A percentile compares a stretch with the other conserved stretches of the same genome.
Conservation (phyloP, 37 sponge, comb jelly and placozoan genomes). For the Ianthella basta region DNA sequence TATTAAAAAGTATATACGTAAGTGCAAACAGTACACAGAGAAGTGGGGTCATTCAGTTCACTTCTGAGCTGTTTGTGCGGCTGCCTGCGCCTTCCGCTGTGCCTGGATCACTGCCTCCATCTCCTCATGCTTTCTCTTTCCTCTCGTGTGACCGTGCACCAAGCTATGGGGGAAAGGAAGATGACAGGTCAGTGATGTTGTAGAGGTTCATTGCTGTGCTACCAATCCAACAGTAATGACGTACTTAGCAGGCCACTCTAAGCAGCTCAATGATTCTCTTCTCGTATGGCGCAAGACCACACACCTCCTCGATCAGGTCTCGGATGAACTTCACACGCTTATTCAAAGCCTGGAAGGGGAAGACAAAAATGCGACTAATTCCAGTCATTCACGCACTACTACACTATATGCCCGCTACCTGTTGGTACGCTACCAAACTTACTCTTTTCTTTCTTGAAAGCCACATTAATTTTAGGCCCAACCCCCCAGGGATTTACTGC, state of each 20-base stretch:
- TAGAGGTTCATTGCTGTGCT: constrained; percentile 96
- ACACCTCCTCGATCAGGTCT: constrained; percentile 90
- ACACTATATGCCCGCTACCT: neutral
- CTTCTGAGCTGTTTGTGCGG: no score
- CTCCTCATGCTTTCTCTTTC: constrained; percentile 96
- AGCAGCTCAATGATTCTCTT: constrained; percentile 94
- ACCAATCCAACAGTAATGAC: no score
- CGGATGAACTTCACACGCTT: constrained; percentile 93
- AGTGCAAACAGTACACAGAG: no score
- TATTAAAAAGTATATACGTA: no score
- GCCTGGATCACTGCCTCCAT: constrained; percentile 75
- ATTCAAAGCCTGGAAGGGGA: constrained; percentile 50
- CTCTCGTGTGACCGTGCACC: constrained; percentile 90
- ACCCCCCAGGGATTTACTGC: no score
- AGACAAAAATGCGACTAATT: neutral
- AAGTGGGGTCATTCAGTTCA: neutral
- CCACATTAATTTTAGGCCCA: no score
- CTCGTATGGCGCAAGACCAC: constrained; percentile 96
- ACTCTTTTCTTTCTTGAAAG: constrained; percentile 83
- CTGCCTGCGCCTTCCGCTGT: constrained; percentile 79
- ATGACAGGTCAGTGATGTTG: no score
- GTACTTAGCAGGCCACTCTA: no score
- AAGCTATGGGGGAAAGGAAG: constrained; percentile 46
- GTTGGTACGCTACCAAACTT: constrained; percentile 18
- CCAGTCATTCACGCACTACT: neutral